phyloP scores from a whole-genome alignment of 2,113 vertebrate genomes.

The Leptobrachium leishanense region DNA sequence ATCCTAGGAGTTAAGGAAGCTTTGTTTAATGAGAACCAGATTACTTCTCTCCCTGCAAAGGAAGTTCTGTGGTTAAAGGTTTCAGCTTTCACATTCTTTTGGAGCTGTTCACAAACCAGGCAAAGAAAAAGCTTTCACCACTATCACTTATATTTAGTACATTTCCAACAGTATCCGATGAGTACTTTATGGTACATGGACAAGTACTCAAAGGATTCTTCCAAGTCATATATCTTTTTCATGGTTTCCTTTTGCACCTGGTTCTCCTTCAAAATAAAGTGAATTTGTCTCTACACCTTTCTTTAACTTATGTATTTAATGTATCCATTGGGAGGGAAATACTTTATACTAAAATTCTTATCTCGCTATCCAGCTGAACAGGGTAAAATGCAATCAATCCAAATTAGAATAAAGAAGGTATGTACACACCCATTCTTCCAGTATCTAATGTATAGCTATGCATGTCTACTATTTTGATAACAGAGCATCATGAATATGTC shows the following conservation, averaged over 20 bases:
- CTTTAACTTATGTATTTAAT: slow-evolving; percentile 15
- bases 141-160: slow-evolving; percentile 40
- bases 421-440: too few species aligned
- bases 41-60: slow-evolving; percentile 63
- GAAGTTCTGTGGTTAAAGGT: slow-evolving; percentile 68
- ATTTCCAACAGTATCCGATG: slow-evolving; percentile 34
- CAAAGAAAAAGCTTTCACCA: slow-evolving; percentile 45
- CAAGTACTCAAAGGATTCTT: slow-evolving; percentile 8
- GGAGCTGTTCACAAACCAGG: slow-evolving; percentile 51
- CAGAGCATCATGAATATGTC: too few species aligned
- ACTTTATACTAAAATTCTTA: neutral
- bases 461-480: too few species aligned
- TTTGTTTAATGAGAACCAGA: slow-evolving; percentile 74
- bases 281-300: neutral
- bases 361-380: neutral
- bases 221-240: neutral
- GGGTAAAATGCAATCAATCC: too few species aligned
- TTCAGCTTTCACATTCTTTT: slow-evolving; percentile 74
- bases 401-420: too few species aligned
- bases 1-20: slow-evolving; percentile 68
- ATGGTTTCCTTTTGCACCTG: neutral
- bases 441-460: too few species aligned
- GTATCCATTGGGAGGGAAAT: neutral
- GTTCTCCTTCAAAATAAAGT: too few species aligned
- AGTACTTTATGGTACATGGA: slow-evolving; percentile 38